Conservation (phyloP, 2,113 vertebrate genomes). For the Aptenodytes forsteri region DNA sequence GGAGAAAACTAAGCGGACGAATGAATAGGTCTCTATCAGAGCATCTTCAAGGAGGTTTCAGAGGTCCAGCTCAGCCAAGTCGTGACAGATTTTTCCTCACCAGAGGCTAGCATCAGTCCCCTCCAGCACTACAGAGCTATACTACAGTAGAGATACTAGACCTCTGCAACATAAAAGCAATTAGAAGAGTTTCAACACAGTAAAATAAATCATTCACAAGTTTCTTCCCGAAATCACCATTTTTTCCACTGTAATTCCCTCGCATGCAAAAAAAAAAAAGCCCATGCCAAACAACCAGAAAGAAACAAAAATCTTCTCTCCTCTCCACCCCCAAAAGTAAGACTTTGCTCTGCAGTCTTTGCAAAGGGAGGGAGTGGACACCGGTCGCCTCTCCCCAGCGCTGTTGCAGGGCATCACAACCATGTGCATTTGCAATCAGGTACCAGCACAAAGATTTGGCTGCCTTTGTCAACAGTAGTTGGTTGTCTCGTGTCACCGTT, state of each 20-base stretch:
- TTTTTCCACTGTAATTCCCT: not conserved
- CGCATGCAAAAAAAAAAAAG: not conserved
- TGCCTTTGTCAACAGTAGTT: accelerated
- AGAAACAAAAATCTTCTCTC: not conserved
- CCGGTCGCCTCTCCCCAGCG: accelerated
- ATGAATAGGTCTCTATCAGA: not conserved
- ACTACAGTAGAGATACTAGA: not conserved
- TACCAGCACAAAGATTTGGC: accelerated
- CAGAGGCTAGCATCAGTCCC: not conserved
- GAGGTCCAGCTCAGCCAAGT: not conserved
- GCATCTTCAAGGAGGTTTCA: not conserved
- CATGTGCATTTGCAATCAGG: accelerated
- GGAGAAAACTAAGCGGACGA: not conserved
- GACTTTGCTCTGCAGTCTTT: not conserved
- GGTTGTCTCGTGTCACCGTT: accelerated
- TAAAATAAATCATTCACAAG: not conserved
- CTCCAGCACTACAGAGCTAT: not conserved
- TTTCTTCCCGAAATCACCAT: not conserved
- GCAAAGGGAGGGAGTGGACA: not conserved
- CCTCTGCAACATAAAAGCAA: not conserved
- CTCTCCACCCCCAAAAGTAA: not conserved
- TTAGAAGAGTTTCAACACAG: not conserved
- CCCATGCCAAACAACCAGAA: not conserved
- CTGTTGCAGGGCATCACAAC: not conserved
- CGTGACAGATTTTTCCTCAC: not conserved